A percentile compares a stretch with the other conserved stretches of the same genome.
These are phyloP conservation scores for Arrhopalites spinosus DNA, from an alignment of 2,888 invertebrate genomes.

Conservation along the genomic window DNA sequence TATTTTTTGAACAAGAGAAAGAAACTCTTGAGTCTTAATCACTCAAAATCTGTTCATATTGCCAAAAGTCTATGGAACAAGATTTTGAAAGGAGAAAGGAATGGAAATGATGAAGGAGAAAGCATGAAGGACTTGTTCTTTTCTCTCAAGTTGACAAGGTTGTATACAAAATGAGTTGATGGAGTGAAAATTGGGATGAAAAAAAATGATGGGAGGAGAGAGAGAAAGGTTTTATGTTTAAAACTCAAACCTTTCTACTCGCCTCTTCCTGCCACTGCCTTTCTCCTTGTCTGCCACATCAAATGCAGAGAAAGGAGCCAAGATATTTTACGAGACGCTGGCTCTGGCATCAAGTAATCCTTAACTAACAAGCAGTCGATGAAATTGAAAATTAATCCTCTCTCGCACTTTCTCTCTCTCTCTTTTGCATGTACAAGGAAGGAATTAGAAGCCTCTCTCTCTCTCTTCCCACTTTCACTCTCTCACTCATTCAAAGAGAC, in stretches of 20 bases:
- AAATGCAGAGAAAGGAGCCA: not conserved
- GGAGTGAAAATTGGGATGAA: too few relatives aligned
- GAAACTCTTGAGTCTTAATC: too few relatives aligned
- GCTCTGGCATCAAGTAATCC: constrained; percentile 4
- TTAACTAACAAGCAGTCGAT: constrained; percentile 20
- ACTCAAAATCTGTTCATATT: too few relatives aligned
- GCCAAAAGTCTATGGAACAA: not conserved
- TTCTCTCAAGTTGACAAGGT: too few relatives aligned
- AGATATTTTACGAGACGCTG: not conserved
- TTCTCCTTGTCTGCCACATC: not conserved
- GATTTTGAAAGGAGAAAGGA: not conserved
- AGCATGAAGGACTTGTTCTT: too few relatives aligned
- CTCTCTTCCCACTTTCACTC: not conserved
- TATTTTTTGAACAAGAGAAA: too few relatives aligned
- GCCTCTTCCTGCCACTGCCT: too few relatives aligned
- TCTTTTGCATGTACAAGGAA: not conserved
- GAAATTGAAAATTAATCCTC: constrained; percentile 13
- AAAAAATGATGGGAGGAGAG: too few relatives aligned
- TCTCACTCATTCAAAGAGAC: not conserved
- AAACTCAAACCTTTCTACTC: too few relatives aligned
- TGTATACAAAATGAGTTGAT: too few relatives aligned
- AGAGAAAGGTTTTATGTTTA: too few relatives aligned
- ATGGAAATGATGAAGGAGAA: not conserved
- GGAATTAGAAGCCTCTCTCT: not conserved
- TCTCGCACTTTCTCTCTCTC: not conserved